Conservation (phyloP, 2,797 vertebrate species). For the Ataeniobius toweri region DNA sequence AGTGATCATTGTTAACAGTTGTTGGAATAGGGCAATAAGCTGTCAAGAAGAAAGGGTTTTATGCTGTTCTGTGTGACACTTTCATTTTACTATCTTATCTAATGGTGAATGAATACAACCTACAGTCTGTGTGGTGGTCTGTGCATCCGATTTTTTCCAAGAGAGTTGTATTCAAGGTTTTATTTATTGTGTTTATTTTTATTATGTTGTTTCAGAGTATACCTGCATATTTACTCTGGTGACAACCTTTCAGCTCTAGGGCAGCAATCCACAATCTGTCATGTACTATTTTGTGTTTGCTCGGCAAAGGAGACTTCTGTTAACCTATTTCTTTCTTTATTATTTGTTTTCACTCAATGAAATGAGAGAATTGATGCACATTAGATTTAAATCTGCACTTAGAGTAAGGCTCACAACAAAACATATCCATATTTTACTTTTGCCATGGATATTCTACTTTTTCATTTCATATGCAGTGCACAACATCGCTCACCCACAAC, state of each 20-base stretch:
- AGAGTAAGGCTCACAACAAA: no score
- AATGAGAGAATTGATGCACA: neutral
- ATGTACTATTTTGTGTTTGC: neutral
- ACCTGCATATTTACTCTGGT: neutral
- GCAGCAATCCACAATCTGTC: neutral
- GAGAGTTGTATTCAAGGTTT: neutral
- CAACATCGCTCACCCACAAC: no score
- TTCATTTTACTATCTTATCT: neutral
- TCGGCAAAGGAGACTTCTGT: neutral
- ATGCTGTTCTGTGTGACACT: neutral
- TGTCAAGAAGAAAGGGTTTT: neutral
- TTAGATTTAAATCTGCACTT: neutral
- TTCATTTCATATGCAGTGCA: no score
- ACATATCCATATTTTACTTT: no score
- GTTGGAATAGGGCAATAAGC: neutral
- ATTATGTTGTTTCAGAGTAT: neutral
- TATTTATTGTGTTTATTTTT: neutral
- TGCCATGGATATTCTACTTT: no score
- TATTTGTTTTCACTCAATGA: neutral
- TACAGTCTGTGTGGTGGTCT: neutral
- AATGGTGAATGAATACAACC: neutral
- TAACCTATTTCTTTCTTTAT: neutral
- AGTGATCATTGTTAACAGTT: constrained; percentile 5
- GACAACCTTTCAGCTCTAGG: neutral
- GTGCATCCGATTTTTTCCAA: neutral